Percentiles rank a stretch among this genome's conserved stretches.
Conservation (phyloP, 2,797 vertebrate species). For the Echeneis naucrates region DNA sequence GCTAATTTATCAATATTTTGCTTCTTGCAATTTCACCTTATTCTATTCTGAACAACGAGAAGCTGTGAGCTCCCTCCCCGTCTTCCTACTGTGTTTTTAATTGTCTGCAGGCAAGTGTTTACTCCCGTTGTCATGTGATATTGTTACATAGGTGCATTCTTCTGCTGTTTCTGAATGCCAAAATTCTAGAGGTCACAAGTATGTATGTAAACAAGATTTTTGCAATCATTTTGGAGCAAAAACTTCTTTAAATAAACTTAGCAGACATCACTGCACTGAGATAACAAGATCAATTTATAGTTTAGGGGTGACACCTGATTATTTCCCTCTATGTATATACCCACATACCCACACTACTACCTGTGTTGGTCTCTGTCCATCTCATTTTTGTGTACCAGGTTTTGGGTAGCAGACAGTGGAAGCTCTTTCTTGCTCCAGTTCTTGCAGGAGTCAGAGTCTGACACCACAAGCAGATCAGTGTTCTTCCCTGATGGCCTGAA, state of each 20-base stretch:
- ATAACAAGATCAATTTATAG: background rate
- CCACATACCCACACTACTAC: conserved; percentile 71
- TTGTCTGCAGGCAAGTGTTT: conserved; percentile 18
- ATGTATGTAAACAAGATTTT: background rate
- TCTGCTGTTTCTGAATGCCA: background rate
- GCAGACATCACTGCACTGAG: no score
- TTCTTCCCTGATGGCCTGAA: conserved; percentile 87
- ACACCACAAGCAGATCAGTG: conserved; percentile 86
- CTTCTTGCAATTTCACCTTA: background rate
- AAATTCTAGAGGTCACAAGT: conserved; percentile 1
- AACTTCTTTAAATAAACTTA: no score
- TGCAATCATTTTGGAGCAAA: background rate
- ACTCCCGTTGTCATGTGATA: background rate
- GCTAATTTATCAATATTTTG: background rate
- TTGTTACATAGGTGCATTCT: background rate
- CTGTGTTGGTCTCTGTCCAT: conserved; percentile 88
- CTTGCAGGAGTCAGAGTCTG: conserved; percentile 72
- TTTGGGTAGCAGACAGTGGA: conserved; percentile 76
- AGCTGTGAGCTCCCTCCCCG: conserved; percentile 19
- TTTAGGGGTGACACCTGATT: background rate
- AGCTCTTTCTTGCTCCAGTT: conserved; percentile 87
- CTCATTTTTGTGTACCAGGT: conserved; percentile 59
- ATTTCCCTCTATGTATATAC: background rate
- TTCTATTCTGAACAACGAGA: conserved; percentile 13
- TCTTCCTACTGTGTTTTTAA: conserved; percentile 32